Conservation (phyloP, 2,113 vertebrate genomes). For the Oryzias curvinotus region DNA sequence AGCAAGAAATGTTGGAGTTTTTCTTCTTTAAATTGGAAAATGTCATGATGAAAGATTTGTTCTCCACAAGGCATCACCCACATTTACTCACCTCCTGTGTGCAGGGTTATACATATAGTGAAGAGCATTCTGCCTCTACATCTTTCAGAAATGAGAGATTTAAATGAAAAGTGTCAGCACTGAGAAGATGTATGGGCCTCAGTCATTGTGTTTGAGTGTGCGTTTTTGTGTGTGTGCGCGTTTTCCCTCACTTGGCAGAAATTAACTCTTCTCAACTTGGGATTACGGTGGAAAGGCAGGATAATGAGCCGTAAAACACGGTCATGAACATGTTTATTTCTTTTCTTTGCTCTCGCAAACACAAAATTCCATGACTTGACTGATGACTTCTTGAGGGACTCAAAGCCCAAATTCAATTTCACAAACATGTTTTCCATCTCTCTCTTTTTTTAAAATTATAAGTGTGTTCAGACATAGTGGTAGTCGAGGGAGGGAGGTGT, state of each 20-base stretch:
- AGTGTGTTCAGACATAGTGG: constrained; percentile 47
- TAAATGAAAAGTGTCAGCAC: constrained; percentile 75
- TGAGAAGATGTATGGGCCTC: constrained; percentile 75
- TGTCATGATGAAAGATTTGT: constrained; percentile 68
- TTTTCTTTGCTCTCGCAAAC: constrained; percentile 37
- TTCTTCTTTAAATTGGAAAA: constrained; percentile 63
- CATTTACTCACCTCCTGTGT: constrained; percentile 18
- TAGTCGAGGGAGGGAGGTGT: constrained; percentile 34
- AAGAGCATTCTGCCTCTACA: constrained; percentile 46
- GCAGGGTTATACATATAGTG: constrained; percentile 23
- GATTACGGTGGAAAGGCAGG: constrained; percentile 61
- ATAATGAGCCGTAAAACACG: constrained; percentile 75
- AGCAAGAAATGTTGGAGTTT: constrained; percentile 35
- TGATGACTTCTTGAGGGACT: constrained; percentile 66
- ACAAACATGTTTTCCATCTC: constrained; percentile 58
- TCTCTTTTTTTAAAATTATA: constrained; percentile 45
- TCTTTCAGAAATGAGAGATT: constrained; percentile 71
- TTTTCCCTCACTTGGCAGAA: constrained; percentile 58
- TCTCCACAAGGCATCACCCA: constrained; percentile 30
- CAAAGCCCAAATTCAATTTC: constrained; percentile 69
- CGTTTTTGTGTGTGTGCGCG: neutral
- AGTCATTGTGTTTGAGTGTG: constrained; percentile 71
- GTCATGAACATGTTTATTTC: constrained; percentile 59
- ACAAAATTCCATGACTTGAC: constrained; percentile 56
- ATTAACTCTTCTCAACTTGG: constrained; percentile 69